Conservation (phyloP, 1,140 invertebrate species). For the Pseudomyrmex pallidus region DNA sequence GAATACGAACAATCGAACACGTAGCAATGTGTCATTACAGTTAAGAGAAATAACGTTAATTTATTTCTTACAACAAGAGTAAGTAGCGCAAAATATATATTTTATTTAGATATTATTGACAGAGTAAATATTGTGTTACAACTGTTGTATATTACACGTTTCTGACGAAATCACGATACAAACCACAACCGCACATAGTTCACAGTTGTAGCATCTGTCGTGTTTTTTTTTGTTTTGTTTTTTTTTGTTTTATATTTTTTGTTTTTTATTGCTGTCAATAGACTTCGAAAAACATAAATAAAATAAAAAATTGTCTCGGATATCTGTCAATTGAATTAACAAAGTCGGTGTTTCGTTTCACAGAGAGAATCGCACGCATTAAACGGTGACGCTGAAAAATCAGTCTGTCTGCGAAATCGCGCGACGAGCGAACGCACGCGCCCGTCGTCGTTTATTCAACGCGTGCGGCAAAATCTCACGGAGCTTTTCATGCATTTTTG, state of each 20-base stretch:
- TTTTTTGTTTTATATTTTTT: neutral
- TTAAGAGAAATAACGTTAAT: too few relatives aligned
- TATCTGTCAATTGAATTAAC: slow-evolving; percentile 40
- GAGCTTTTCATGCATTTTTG: neutral
- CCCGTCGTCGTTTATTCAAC: neutral
- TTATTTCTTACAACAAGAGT: too few relatives aligned
- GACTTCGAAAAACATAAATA: slow-evolving; percentile 22
- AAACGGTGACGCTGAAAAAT: slow-evolving; percentile 25
- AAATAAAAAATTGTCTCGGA: slow-evolving; percentile 16
- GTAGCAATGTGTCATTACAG: too few relatives aligned
- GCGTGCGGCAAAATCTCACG: slow-evolving; percentile 11
- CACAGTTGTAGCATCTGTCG: neutral
- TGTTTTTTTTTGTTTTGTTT: neutral
- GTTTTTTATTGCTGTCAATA: slow-evolving; percentile 20
- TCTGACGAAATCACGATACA: neutral
- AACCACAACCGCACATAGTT: neutral
- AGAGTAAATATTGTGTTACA: too few relatives aligned
- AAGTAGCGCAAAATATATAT: neutral
- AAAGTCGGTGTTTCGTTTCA: slow-evolving; percentile 3
- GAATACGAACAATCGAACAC: neutral
- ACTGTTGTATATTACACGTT: neutral
- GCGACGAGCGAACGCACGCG: neutral
- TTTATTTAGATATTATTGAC: neutral
- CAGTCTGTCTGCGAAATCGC: neutral
- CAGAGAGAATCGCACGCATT: neutral